A percentile compares a stretch with the other conserved stretches of the same genome.
These are phyloP conservation scores for Nettapus auritus DNA, from an alignment of 2,113 vertebrate genomes.

Conservation along the genomic window DNA sequence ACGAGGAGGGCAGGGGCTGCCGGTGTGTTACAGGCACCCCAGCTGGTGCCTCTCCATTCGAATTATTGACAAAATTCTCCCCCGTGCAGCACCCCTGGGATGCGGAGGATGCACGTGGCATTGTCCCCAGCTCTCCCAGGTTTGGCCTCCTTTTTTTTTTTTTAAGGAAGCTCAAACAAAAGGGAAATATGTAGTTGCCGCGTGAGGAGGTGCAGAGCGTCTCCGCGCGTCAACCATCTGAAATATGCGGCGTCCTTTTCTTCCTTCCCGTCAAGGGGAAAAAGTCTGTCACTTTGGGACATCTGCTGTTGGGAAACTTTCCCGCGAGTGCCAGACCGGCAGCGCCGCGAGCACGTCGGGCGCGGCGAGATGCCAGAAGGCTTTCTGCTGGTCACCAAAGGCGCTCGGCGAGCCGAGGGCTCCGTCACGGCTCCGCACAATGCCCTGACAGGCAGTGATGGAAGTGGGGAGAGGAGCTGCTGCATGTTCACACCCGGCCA, in stretches of 20 bases:
- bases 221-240: not conserved
- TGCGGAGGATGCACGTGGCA: rapidly evolving
- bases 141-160: not conserved
- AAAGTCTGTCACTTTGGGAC: constrained; percentile 53
- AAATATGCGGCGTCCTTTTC: constrained; percentile 50
- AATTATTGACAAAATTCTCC: not conserved
- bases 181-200: not conserved
- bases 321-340: constrained; percentile 71
- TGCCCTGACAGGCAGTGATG: constrained; percentile 62
- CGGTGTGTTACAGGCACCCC: not conserved
- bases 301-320: constrained; percentile 73
- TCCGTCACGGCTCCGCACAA: constrained; percentile 35
- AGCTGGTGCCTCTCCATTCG: not conserved
- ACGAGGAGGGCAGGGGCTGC: not conserved
- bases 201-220: not conserved
- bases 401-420: constrained; percentile 50
- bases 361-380: constrained; percentile 68
- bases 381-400: constrained; percentile 73
- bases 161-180: not conserved
- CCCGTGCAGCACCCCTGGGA: not conserved
- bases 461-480: constrained; percentile 36
- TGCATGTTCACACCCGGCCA: constrained; percentile 59
- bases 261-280: not conserved
- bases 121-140: not conserved
- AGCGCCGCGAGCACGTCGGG: constrained; percentile 74